A percentile compares a stretch with the other conserved stretches of the same genome.
phyloP scores from a whole-genome alignment of 2,113 vertebrate genomes.

The Apteryx mantelli region DNA sequence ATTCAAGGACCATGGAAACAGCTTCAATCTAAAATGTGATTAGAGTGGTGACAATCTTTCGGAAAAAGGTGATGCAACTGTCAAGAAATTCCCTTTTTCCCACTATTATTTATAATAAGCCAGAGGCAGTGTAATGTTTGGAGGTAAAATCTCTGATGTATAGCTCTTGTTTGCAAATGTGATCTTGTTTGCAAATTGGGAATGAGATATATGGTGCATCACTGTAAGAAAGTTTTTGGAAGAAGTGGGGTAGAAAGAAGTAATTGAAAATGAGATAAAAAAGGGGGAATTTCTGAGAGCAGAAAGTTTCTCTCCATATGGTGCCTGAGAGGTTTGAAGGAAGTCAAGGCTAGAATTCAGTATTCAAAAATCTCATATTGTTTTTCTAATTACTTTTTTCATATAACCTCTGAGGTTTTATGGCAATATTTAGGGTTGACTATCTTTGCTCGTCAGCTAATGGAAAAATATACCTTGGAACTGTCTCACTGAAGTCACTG shows the following conservation, averaged over 20 bases:
- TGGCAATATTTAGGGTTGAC: neutral
- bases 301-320: neutral
- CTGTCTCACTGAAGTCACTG: neutral
- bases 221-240: neutral
- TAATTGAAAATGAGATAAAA: neutral
- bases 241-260: neutral
- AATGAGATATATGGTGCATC: neutral
- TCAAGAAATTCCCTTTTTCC: neutral
- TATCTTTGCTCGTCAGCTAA: neutral
- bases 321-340: neutral
- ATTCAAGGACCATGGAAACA: neutral
- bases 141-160: neutral
- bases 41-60: neutral
- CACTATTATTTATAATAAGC: neutral
- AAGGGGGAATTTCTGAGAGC: neutral
- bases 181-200: fast-evolving
- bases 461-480: neutral
- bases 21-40: neutral
- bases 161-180: fast-evolving
- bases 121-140: neutral
- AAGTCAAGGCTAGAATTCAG: neutral
- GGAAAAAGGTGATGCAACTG: neutral
- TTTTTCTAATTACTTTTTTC: neutral
- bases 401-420: neutral
- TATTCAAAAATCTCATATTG: neutral